Evolutionary conservation across 2,888 invertebrate genomes (phyloP), one percentile per base, ranked within the genome.

Genomic region (Peribatodes rhomboidaria): DNA sequence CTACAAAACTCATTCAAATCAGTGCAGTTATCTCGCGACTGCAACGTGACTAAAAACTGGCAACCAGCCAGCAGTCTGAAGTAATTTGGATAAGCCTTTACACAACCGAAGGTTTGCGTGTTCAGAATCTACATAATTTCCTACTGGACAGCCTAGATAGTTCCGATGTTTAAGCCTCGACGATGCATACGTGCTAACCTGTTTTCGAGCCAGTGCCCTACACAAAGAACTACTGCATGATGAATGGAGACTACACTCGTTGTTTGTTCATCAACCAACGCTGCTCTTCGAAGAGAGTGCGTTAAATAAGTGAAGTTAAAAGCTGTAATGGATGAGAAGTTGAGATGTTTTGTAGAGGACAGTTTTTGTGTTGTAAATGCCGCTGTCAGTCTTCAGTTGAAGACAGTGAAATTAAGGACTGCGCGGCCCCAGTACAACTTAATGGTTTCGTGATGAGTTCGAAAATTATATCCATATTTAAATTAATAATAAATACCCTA

Each of bases 71-170:
- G 53, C 67, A 47, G 67, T 68, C 69, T 71, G 56, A 69, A 71
- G 70, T 73, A 72, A 75, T 73, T 71, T 71, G 73, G 75, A 75
- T 73, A 73, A 75, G 72, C 69, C 75, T 71, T 44, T 67, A 70
- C 60, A 71, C 70, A 68, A 67, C 73, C 70, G 67, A 74, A 75
- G 71, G 73, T 68, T 75, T 63, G 73, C 73, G 75, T 75, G 74
- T 76, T 72, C 74, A 65, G 60, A 67, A 74, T 74, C 76, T 75
- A 78, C 73, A 79, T 81, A 81, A 81, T 79, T 79, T 75, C 70
- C 76, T 68, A 67, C 72, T 73, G 74, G 77, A 75, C 68, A 71
- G 65, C 72, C 71, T 67, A 76, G 77, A 81, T 78, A 77, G 70
- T 77, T 79, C 73, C 73, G 71, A 69, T 72, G 71, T 78, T 79